Evolutionary conservation across 2,113 vertebrate species (phyloP).

Genomic region (Lagenorhynchus albirostris): DNA sequence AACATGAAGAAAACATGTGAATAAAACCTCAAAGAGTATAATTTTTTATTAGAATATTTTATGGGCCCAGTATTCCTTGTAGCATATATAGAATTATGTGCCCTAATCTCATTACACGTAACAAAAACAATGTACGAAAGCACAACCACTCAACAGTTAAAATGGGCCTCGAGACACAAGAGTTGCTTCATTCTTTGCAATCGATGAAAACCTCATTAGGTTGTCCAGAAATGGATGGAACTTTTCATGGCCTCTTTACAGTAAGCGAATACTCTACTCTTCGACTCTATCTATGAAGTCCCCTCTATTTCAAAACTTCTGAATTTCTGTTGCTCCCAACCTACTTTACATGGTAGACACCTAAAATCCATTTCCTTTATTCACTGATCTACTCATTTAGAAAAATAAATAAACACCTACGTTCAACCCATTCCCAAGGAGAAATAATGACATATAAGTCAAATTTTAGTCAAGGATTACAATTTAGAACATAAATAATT

Average conservation of each 20-base stretch:
- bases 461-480: neutral
- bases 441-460: neutral
- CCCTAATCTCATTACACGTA: conserved; percentile 19
- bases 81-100: conserved; percentile 54
- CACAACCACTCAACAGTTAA: neutral
- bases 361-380: neutral
- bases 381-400: neutral
- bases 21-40: conserved; percentile 56
- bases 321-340: neutral
- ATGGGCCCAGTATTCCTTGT: conserved; percentile 32
- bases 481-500: neutral
- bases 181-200: neutral
- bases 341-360: neutral
- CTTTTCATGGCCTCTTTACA: neutral
- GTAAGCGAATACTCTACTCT: neutral
- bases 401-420: neutral
- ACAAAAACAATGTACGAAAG: conserved; percentile 47
- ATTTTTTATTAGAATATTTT: conserved; percentile 69
- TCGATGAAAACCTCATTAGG: neutral
- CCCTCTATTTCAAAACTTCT: neutral
- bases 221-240: neutral
- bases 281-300: neutral
- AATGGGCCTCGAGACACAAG: neutral
- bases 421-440: neutral
- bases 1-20: conserved; percentile 65